These are phyloP conservation scores for Caiman crocodilus DNA, from an alignment of 2,797 vertebrate genomes.

Conservation along the genomic window DNA sequence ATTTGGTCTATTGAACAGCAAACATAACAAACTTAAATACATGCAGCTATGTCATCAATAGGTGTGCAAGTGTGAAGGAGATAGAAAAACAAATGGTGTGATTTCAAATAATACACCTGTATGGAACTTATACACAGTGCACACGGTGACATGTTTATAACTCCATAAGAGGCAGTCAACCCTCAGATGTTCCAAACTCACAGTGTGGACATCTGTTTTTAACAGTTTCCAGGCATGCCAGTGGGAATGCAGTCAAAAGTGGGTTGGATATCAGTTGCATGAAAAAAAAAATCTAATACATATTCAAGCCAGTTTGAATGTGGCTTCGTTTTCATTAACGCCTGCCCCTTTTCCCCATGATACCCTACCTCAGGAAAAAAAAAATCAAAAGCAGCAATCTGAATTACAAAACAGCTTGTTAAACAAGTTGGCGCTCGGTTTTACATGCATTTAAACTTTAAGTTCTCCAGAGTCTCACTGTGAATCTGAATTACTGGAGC, in stretches of 20 bases:
- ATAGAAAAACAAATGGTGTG: background rate
- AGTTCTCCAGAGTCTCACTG: background rate
- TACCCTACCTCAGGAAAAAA: background rate
- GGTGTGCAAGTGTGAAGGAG: background rate
- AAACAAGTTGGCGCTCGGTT: background rate
- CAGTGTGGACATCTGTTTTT: constrained; percentile 37
- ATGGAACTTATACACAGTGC: background rate
- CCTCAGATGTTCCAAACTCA: background rate
- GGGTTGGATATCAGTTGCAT: constrained; percentile 22
- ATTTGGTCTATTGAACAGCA: constrained; percentile 11
- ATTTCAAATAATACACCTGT: constrained; percentile 46
- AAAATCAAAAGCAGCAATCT: background rate
- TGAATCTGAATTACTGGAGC: background rate
- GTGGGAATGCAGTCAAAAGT: constrained; percentile 36
- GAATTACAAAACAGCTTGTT: background rate
- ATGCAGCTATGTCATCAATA: constrained; percentile 37
- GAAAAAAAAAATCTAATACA: constrained; percentile 3
- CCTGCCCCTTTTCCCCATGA: background rate
- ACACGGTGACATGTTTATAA: background rate
- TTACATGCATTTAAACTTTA: background rate
- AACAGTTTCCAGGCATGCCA: constrained; percentile 46
- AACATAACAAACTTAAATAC: constrained; percentile 55
- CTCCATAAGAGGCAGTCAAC: background rate
- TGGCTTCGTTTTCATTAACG: constrained; percentile 33
- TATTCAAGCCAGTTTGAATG: background rate